Percentiles rank a stretch among this genome's conserved stretches.
Conservation (phyloP, 2,113 vertebrate genomes). For the Glareola pratincola region DNA sequence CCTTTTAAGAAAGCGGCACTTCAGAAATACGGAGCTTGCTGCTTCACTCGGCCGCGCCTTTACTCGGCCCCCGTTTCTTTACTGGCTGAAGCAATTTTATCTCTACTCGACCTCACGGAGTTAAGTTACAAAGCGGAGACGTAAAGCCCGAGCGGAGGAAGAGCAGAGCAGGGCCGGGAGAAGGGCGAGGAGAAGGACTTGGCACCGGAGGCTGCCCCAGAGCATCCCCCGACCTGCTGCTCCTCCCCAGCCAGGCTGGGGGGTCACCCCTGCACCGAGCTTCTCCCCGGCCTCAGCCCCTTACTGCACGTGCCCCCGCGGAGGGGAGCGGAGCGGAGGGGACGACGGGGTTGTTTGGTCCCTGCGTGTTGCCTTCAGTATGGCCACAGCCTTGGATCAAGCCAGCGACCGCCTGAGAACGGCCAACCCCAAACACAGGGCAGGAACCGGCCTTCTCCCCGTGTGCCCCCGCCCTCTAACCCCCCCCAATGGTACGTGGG, state of each 20-base stretch:
- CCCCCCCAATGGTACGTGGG: slow-evolving; percentile 18
- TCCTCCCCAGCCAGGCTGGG: neutral
- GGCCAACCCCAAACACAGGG: neutral
- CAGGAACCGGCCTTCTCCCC: neutral
- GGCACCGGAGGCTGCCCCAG: accelerated
- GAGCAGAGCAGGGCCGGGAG: neutral
- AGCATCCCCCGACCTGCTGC: accelerated
- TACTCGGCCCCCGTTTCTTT: neutral
- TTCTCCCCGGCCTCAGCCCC: neutral
- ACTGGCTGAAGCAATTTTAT: neutral
- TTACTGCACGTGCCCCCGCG: accelerated
- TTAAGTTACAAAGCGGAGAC: neutral
- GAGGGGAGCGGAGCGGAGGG: neutral
- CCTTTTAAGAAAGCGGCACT: slow-evolving; percentile 10
- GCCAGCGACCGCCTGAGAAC: accelerated
- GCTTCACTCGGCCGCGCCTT: neutral
- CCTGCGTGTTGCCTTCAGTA: accelerated
- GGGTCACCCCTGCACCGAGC: accelerated
- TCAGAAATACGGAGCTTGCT: neutral
- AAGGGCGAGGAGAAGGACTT: neutral
- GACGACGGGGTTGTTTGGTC: neutral
- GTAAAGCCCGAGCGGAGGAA: neutral
- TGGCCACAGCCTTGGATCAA: accelerated
- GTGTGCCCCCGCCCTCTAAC: neutral
- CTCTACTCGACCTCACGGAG: neutral